Base-by-base conservation (phyloP, 1,140 invertebrate species). In the Stenopsyche tienmushanensis region DNA sequence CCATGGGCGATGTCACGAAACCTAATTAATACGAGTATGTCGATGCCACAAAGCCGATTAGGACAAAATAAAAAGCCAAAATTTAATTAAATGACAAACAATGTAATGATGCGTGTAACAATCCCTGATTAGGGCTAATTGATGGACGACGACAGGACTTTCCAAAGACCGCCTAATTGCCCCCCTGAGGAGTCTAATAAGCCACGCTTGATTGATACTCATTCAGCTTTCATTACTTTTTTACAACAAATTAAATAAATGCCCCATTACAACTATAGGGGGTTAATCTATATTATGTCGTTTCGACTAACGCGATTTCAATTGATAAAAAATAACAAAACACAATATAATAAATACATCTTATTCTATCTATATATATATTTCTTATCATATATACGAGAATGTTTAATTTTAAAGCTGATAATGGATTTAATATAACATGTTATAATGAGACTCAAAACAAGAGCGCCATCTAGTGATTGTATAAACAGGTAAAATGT, bases 61-160 rank as follows among this genome's bases (percentile, higher is more conserved):
- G 5, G 29, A 34, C 29, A 7, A 41, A 23, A 55, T 55, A 55
- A 39, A 55, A 55, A 55, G 34, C 15, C 15, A 13, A 55, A 39
- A 34, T 55, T 55, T 55, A 39, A 55, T 55, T 58, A 24, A 45
- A 58, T 20, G 55, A 58, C 55, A 58, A 58, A 58, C 55, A 45
- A 45, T 58, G 41, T 58, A 58, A 42, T 44, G 55, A 58, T 34
- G 41, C 41, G 55, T 58, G 55, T 58, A 55, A 55, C 53, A 55
- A 55, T 24, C 53, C 20, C 29, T 39, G 53, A 55, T 55, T 55
- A 24, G 55, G 55, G 26, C 55, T 58, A 58, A 58, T 58, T 58
- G 55, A 58, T 45, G 55, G 41, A 29, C 7, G 41, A 20, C n/a
- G 20, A 17, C 8, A 57, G 29, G n/a, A 17, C 23, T 29, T 39